Conservation (phyloP, 2,113 vertebrate genomes). For the Hippocampus mohnikei region DNA sequence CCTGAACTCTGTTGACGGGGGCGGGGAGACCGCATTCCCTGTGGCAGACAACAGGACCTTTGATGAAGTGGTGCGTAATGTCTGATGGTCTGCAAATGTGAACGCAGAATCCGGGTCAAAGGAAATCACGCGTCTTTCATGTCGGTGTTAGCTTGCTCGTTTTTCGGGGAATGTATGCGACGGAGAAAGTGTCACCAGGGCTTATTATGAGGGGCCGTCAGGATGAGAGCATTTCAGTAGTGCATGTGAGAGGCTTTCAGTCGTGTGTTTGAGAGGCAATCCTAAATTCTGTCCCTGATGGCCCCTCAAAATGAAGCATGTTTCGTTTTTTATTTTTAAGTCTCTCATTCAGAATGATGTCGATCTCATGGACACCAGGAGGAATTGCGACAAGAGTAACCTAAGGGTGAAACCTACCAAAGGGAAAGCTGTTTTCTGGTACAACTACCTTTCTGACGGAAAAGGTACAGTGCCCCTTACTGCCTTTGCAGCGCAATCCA, state of each 20-base stretch:
- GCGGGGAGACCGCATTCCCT: constrained; percentile 96
- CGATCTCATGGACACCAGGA: constrained; percentile 93
- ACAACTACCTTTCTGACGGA: constrained; percentile 96
- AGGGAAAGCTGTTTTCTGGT: constrained; percentile 98
- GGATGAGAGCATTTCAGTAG: not conserved
- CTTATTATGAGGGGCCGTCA: not conserved
- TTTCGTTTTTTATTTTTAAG: constrained; percentile 57
- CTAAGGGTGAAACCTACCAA: constrained; percentile 88
- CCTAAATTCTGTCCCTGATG: not conserved
- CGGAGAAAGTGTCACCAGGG: not conserved
- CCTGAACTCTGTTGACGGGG: constrained; percentile 95
- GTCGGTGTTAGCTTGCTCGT: constrained; percentile 35
- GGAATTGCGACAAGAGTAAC: constrained; percentile 94
- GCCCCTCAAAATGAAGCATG: constrained; percentile 9
- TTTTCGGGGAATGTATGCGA: constrained; percentile 27
- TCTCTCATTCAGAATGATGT: constrained; percentile 91
- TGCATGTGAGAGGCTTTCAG: too few relatives aligned
- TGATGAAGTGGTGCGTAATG: constrained; percentile 85
- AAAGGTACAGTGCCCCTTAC: constrained; percentile 74
- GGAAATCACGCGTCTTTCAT: constrained; percentile 37
- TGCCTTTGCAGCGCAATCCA: not conserved
- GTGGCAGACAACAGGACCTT: constrained; percentile 98
- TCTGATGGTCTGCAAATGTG: constrained; percentile 31
- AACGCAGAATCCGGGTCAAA: constrained; percentile 24
- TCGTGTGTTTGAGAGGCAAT: not conserved